Evolutionary conservation across 2,113 vertebrate species (phyloP), one percentile per base, ranked within the genome.

Genomic region (Oncorhynchus nerka): DNA sequence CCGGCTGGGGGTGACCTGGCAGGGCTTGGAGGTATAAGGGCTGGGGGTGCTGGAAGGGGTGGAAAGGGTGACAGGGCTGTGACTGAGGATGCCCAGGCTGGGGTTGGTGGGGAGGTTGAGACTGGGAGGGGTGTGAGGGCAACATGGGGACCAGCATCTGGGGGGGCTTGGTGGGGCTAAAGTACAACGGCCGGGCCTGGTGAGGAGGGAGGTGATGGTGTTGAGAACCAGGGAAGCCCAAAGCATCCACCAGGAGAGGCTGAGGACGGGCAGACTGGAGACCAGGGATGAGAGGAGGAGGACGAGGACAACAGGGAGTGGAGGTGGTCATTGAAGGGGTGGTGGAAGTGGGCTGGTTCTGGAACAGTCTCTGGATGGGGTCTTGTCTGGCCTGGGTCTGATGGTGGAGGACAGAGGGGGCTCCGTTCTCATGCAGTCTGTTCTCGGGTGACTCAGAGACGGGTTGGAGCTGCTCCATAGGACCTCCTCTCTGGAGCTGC

Each of bases 361-460:
- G 95, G 79, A 94, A 93, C n/a, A 95, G 93, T 93, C 90, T 12
- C 89, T 83, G 45, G 79, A 95, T 90, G 32, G 92, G 66, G 62
- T 94, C 93, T 0, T 80, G 77, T 0, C 30, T 59, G 49, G 67
- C 32, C 45, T 70, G 68, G 16, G 16, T 16, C 66, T 76, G 85
- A 0, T 85, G 84, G 5, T 80, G 83, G 1, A 83, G 86, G 1
- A 30, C 81, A 26, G 88, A 75, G 0, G 68, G 87, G 51, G 51
- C 8, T n/a, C 94, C 92, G 0, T 94, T 95, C 71, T 94, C 92
- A 77, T 91, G 94, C 7, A 94, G 87, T 1, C 87, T 83, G 87
- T 86, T 94, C 83, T 97, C 95, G 0, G 96, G 95, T 15, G 51
- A 55, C 51, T 55, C 51, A 0, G 15, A 55, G 51, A 55, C 51